Evolutionary conservation across 2,113 vertebrate species (phyloP), one percentile per base, ranked within the genome.

Genomic region (Prionailurus viverrinus): DNA sequence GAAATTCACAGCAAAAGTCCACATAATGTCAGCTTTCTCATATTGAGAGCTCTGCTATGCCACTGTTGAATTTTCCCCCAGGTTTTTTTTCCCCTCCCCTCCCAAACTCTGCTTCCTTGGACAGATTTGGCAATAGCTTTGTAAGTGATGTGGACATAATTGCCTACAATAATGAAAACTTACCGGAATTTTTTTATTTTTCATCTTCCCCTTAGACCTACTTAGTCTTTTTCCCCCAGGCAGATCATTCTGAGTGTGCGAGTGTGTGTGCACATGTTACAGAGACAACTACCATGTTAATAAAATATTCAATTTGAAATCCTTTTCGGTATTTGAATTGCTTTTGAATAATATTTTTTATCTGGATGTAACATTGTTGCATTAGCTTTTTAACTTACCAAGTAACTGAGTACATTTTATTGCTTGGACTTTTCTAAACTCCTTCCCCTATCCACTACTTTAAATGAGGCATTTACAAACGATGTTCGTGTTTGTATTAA

Each of bases 41-140:
- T 99, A 99, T 99, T 99, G 99, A 99, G 99, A 99, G 99, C 99
- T 99, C 99, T 99, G 99, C 99, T 99, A 99, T 99, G 99, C 99
- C 99, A 99, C 99, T 99, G 99, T 99, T 99, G 99, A 99, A 98
- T 99, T 99, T 98, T 97, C 97, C 96, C 98, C 96, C 94, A 86
- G 96, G 98, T 98, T 97, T 95, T 86, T 97, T 98, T 98, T 45
- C 45, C 95, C 98, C 98, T 98, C 63, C 89, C 96, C 97, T 97
- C 98, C 98, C 97, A 98, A 98, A 99, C 98, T 99, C 98, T 98
- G 98, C 98, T 99, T 99, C 98, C 98, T 99, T 99, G 99, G 99
- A 99, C 99, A 99, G 99, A 98, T 98, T 98, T 98, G 99, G 99
- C 99, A 99, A 99, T 99, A 99, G 99, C 99, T 99, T 99, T 99